Conservation (phyloP, 1,140 invertebrate genomes). For the Drosophila suzukii region DNA sequence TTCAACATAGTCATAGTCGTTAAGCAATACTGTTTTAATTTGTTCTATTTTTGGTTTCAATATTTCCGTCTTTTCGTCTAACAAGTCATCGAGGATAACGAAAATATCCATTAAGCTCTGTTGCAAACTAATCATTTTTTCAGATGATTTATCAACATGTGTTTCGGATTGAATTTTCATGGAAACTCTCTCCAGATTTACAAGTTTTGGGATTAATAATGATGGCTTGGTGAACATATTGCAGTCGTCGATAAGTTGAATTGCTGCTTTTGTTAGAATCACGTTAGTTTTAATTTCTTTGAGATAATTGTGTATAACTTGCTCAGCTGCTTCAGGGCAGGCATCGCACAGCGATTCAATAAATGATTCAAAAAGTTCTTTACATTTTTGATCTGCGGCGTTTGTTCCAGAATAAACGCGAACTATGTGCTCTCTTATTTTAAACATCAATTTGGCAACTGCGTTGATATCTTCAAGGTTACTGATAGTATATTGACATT, state of each 20-base stretch:
- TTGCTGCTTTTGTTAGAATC: slow-evolving; percentile 51
- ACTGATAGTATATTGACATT: slow-evolving; percentile 42
- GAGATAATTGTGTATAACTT: slow-evolving; percentile 42
- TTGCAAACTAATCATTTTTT: slow-evolving; percentile 66
- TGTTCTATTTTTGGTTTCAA: slow-evolving; percentile 48
- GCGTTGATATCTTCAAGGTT: slow-evolving; percentile 39
- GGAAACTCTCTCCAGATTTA: slow-evolving; percentile 52
- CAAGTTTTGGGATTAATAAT: slow-evolving; percentile 54
- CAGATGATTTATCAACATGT: slow-evolving; percentile 60
- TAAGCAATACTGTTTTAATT: slow-evolving; percentile 37
- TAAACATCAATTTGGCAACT: slow-evolving; percentile 60
- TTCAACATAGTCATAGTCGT: slow-evolving; percentile 62
- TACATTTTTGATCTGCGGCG: slow-evolving; percentile 11
- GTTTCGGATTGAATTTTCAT: slow-evolving; percentile 36
- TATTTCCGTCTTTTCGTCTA: slow-evolving; percentile 41
- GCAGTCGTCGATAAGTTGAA: slow-evolving; percentile 54
- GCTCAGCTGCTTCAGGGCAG: slow-evolving; percentile 32
- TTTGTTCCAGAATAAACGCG: slow-evolving; percentile 57
- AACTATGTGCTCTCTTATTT: slow-evolving; percentile 66
- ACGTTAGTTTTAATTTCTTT: slow-evolving; percentile 58
- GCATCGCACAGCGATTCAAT: slow-evolving; percentile 49
- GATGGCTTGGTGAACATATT: slow-evolving; percentile 62
- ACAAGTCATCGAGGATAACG: slow-evolving; percentile 64
- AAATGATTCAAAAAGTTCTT: slow-evolving; percentile 51
- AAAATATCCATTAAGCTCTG: slow-evolving; percentile 73